Evolutionary conservation across 2,888 invertebrate species (phyloP).

Genomic region (Calameuta pallipes): DNA sequence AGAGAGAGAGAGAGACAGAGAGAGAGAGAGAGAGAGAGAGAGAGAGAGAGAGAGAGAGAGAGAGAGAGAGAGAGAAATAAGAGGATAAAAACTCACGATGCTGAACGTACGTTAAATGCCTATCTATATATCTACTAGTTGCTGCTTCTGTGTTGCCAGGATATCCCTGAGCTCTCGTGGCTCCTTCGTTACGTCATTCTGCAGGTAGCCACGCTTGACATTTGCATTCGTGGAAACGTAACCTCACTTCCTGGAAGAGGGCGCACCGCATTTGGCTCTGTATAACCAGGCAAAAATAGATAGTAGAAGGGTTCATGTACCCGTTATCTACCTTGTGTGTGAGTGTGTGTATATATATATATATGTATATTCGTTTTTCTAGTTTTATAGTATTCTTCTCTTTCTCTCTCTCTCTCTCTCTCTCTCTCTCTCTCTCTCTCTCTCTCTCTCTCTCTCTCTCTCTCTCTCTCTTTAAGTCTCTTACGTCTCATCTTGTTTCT

Average conservation of each 20-base stretch:
- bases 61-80: too few species aligned
- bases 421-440: too few species aligned
- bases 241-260: conserved; percentile 36
- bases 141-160: not conserved
- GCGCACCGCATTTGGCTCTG: conserved; percentile 5
- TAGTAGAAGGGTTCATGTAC: not conserved
- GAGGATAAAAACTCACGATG: not conserved
- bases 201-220: conserved; percentile 31
- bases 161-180: conserved; percentile 10
- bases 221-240: conserved; percentile 47
- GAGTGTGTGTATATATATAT: too few species aligned
- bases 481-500: conserved; percentile 16
- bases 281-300: conserved; percentile 16
- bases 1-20: not conserved
- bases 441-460: conserved; percentile 16
- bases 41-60: not conserved
- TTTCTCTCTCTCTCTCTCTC: conserved; percentile 5
- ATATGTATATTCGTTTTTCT: not conserved
- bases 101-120: not conserved
- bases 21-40: not conserved
- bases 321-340: not conserved
- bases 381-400: conserved; percentile 12
- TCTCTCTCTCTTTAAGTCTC: conserved; percentile 14
- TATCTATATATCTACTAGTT: not conserved
- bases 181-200: conserved; percentile 21